These are phyloP conservation scores for Holothuria glaberrima DNA, from an alignment of 35 echinoderm and acorn worm species.

Conservation along the genomic window DNA sequence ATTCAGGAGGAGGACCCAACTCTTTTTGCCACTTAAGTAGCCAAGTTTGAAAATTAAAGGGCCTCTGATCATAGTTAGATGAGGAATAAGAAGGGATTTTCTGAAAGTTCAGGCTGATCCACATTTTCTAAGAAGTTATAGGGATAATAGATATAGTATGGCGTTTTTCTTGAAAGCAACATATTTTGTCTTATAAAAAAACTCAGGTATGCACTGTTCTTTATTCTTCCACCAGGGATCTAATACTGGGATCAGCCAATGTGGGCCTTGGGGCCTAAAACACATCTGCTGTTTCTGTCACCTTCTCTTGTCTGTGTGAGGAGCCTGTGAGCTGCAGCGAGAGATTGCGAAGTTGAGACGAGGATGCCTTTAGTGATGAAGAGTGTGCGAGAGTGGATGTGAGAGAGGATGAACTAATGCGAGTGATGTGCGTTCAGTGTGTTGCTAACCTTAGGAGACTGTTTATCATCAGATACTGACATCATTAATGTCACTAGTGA, in stretches of 20 bases:
- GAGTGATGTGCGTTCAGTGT: background rate
- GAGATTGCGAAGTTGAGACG: slow-evolving; percentile 6
- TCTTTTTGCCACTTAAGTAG: too few species aligned
- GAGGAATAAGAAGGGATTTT: too few species aligned
- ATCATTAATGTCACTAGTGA: background rate
- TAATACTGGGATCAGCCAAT: background rate
- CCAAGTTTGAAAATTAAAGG: too few species aligned
- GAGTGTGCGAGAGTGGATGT: background rate
- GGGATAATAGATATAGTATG: background rate
- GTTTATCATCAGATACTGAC: too few species aligned
- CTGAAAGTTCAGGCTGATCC: too few species aligned
- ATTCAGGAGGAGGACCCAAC: background rate
- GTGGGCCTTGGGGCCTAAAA: background rate
- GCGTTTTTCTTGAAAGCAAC: background rate
- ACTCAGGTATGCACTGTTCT: background rate
- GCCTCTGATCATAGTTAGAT: too few species aligned
- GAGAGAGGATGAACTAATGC: background rate
- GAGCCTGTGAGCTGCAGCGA: background rate
- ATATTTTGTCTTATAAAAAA: background rate
- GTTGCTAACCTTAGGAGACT: background rate
- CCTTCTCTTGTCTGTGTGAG: slow-evolving; percentile 39
- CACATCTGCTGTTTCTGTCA: background rate
- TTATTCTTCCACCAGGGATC: background rate
- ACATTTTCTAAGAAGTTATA: too few species aligned
- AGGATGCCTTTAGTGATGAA: background rate